Evolutionary conservation across 2,113 vertebrate genomes (phyloP).

Genomic region (Pseudorhombus dupliciocellatus): DNA sequence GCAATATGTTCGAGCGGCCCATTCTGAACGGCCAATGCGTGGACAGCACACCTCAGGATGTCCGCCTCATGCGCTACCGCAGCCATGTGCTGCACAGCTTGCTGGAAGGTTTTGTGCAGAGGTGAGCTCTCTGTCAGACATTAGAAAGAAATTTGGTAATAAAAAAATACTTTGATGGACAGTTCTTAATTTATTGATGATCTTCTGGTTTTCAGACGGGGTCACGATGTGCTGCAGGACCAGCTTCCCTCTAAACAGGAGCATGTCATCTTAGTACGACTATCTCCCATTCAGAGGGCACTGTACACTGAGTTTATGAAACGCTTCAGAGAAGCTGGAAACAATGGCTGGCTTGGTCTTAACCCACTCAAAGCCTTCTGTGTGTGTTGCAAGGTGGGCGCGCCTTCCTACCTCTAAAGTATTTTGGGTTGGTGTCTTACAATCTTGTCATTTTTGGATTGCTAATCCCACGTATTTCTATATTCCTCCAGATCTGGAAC

Average conservation of each 20-base stretch:
- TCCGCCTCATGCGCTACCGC: conserved; percentile 96
- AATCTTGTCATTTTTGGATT: neutral
- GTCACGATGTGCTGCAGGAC: conserved; percentile 92
- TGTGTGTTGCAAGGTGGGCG: conserved; percentile 94
- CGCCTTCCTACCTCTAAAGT: neutral
- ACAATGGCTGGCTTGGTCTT: conserved; percentile 95
- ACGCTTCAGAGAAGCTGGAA: conserved; percentile 95
- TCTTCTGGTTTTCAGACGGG: conserved; percentile 83
- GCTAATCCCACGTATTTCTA: neutral
- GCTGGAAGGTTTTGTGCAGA: conserved; percentile 97
- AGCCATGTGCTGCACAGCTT: conserved; percentile 98
- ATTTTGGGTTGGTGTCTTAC: neutral
- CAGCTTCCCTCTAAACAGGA: conserved; percentile 95
- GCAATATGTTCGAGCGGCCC: conserved; percentile 99
- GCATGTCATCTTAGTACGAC: conserved; percentile 94
- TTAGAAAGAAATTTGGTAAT: no score
- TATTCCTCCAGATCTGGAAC: conserved; percentile 93
- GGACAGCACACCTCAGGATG: conserved; percentile 97
- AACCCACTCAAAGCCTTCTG: conserved; percentile 99
- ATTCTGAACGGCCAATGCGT: conserved; percentile 98
- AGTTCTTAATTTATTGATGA: neutral
- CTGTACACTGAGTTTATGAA: conserved; percentile 98
- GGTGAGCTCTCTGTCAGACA: conserved; percentile 80
- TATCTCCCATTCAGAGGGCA: conserved; percentile 92
- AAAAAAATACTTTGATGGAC: neutral